Evolutionary conservation across 2,113 vertebrate species (phyloP).

Genomic region (Nestor notabilis): DNA sequence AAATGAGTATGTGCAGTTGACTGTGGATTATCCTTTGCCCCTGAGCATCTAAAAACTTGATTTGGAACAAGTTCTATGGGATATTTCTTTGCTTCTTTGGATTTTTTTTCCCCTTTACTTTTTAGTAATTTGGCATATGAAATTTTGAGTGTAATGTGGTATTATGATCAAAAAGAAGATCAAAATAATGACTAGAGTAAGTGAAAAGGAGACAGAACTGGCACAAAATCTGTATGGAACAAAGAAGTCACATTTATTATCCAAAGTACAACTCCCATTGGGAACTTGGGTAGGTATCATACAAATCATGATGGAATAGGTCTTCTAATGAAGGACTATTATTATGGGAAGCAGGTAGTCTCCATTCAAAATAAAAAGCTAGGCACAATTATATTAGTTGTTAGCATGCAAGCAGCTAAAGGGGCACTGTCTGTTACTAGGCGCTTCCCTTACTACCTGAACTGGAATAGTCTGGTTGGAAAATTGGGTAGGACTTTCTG

Average conservation of each 20-base stretch:
- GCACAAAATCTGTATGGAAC: constrained; percentile 13
- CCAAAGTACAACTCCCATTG: constrained; percentile 7
- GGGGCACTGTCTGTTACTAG: neutral
- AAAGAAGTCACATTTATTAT: constrained; percentile 51
- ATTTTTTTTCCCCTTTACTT: neutral
- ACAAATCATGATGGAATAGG: neutral
- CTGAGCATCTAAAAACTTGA: neutral
- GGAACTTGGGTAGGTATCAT: neutral
- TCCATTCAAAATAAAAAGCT: constrained; percentile 32
- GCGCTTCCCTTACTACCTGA: neutral
- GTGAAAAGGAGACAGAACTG: constrained; percentile 32
- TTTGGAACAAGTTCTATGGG: neutral
- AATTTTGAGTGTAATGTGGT: constrained; percentile 3
- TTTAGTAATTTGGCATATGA: constrained; percentile 13
- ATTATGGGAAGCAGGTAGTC: constrained; percentile 35
- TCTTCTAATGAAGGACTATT: constrained; percentile 38
- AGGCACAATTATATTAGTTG: neutral
- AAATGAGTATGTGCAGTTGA: neutral
- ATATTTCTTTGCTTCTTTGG: neutral
- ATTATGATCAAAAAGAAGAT: constrained; percentile 51
- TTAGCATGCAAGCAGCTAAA: neutral
- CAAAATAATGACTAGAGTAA: constrained; percentile 43
- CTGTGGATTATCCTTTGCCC: neutral
- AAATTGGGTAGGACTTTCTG: neutral
- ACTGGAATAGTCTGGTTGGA: neutral